These are phyloP conservation scores for Lonchura striata DNA, from an alignment of 2,113 vertebrate genomes.

Conservation along the genomic window DNA sequence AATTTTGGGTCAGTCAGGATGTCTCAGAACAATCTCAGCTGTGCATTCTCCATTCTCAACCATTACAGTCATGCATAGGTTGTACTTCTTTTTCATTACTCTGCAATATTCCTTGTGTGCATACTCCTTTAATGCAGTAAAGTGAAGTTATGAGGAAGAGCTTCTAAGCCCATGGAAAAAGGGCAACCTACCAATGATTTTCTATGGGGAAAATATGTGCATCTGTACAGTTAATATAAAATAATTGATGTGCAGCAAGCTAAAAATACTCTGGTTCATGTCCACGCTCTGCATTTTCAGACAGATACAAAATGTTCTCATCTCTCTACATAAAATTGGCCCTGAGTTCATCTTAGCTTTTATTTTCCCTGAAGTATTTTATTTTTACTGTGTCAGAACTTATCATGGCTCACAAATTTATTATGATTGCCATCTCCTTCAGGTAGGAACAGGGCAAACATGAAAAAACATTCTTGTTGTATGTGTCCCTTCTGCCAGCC, in stretches of 20 bases:
- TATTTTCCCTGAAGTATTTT: neutral
- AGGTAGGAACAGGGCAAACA: neutral
- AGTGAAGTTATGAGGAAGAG: neutral
- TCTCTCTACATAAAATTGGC: neutral
- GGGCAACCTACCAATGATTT: neutral
- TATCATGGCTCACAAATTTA: neutral
- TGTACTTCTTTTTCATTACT: neutral
- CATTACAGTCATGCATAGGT: neutral
- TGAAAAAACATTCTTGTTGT: neutral
- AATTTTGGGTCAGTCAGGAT: neutral
- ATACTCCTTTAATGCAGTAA: neutral
- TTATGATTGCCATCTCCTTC: neutral
- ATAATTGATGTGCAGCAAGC: neutral
- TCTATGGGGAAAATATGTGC: neutral
- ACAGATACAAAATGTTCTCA: neutral
- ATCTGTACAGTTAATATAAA: neutral
- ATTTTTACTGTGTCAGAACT: neutral
- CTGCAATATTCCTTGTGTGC: neutral
- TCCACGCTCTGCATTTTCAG: neutral
- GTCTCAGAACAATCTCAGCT: neutral
- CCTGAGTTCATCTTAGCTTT: neutral
- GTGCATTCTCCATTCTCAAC: accelerated
- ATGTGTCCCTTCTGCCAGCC: neutral
- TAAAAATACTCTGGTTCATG: neutral
- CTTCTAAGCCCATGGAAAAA: neutral